A percentile compares a stretch with the other conserved stretches of the same genome.
These are phyloP conservation scores for Spodoptera exigua DNA, from an alignment of 2,888 invertebrate genomes.

Conservation along the genomic window DNA sequence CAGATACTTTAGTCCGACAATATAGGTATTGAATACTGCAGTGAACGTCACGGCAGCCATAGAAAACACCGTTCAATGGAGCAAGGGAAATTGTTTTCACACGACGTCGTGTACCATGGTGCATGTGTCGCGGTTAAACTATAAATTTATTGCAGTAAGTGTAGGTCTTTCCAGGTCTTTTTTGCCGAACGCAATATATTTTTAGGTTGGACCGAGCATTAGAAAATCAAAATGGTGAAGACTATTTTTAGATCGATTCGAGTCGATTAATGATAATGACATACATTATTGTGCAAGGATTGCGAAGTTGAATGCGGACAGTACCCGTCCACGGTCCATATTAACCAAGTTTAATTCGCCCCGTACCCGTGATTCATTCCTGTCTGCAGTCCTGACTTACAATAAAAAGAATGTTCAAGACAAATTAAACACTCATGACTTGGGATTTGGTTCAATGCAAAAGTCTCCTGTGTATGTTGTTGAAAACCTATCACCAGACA, in stretches of 20 bases:
- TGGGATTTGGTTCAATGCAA: too few species aligned
- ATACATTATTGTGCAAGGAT: slow-evolving; percentile 5
- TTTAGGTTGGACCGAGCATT: background rate
- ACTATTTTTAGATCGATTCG: too few species aligned
- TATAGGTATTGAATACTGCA: slow-evolving; percentile 57
- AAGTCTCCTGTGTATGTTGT: too few species aligned
- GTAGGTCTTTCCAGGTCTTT: background rate
- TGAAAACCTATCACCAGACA: too few species aligned
- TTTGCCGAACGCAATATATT: background rate
- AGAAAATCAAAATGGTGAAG: too few species aligned
- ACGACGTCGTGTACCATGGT: slow-evolving; percentile 25
- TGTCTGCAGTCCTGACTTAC: too few species aligned
- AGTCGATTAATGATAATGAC: slow-evolving; percentile 1
- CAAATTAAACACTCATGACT: too few species aligned
- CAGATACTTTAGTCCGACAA: slow-evolving; percentile 56
- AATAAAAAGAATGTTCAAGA: too few species aligned
- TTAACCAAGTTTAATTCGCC: too few species aligned
- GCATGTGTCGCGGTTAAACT: slow-evolving; percentile 4
- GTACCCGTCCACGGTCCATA: too few species aligned
- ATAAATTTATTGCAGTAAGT: background rate
- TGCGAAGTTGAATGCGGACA: slow-evolving; percentile 1
- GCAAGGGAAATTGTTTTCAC: slow-evolving; percentile 55
- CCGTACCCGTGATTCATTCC: too few species aligned
- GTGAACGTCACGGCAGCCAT: slow-evolving; percentile 38
- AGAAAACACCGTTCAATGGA: slow-evolving; percentile 48